These are phyloP conservation scores for Zeus faber DNA, from an alignment of 2,113 vertebrate species.

Conservation along the genomic window DNA sequence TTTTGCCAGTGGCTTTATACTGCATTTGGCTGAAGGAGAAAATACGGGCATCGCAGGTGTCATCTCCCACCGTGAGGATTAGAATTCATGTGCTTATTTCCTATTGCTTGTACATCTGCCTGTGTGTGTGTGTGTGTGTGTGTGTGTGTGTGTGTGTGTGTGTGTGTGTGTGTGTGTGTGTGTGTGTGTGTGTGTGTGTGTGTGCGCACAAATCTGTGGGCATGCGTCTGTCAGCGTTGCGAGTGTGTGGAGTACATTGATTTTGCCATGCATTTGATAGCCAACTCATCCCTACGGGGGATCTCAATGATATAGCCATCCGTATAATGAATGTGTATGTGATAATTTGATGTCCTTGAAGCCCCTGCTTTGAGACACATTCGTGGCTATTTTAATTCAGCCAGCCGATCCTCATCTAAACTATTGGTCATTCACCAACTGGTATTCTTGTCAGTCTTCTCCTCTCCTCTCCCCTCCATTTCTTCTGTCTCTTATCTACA, in stretches of 20 bases:
- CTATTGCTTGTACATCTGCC: neutral
- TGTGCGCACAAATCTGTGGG: neutral
- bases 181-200: slow-evolving; percentile 3
- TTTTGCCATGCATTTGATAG: too few species aligned
- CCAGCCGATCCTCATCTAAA: neutral
- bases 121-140: neutral
- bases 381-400: neutral
- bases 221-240: neutral
- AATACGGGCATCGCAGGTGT: neutral
- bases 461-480: neutral
- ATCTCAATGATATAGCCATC: too few species aligned
- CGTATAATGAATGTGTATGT: too few species aligned
- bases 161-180: slow-evolving; percentile 4
- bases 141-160: neutral
- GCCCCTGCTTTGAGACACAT: too few species aligned
- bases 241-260: too few species aligned
- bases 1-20: neutral
- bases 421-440: too few species aligned
- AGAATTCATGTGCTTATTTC: neutral
- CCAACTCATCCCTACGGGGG: too few species aligned
- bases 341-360: too few species aligned
- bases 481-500: neutral
- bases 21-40: neutral
- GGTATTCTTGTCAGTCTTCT: neutral
- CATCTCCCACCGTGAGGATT: neutral